Percentiles rank a stretch among this genome's conserved stretches.
phyloP scores from a whole-genome alignment of 2,797 vertebrate species.

The Neostethus bicornis region DNA sequence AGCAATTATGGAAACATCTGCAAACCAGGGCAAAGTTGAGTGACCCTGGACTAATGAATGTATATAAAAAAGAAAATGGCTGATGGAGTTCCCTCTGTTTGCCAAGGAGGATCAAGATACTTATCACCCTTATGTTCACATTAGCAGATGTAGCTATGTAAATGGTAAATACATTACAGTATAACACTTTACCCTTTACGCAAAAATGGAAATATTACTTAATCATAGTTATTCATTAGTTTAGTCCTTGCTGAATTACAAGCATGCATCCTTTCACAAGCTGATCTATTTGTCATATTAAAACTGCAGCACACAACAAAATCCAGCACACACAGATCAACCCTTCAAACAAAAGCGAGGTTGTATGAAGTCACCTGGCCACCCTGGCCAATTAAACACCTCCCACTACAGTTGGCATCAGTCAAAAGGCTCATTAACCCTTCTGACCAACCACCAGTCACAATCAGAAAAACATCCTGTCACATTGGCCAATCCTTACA shows the following conservation, averaged over 20 bases:
- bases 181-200: constrained; percentile 5
- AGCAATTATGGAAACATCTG: constrained; percentile 61
- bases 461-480: constrained; percentile 70
- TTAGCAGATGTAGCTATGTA: constrained; percentile 11
- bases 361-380: constrained; percentile 75
- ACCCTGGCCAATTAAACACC: constrained; percentile 85
- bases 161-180: constrained; percentile 17
- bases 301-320: constrained; percentile 68
- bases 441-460: constrained; percentile 82
- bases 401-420: constrained; percentile 80
- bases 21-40: constrained; percentile 44
- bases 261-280: constrained; percentile 34
- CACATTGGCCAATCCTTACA: constrained; percentile 74
- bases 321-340: constrained; percentile 66
- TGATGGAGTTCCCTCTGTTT: constrained; percentile 30
- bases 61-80: constrained; percentile 48
- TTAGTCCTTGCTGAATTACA: constrained; percentile 7
- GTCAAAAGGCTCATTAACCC: constrained; percentile 86
- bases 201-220: constrained; percentile 8
- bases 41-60: constrained; percentile 69
- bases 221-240: constrained; percentile 4
- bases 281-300: constrained; percentile 42
- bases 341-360: constrained; percentile 67
- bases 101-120: constrained; percentile 39
- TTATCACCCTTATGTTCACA: constrained; percentile 41